Conservation (phyloP, 2,888 invertebrate genomes). For the Xestia rhomboidea region DNA sequence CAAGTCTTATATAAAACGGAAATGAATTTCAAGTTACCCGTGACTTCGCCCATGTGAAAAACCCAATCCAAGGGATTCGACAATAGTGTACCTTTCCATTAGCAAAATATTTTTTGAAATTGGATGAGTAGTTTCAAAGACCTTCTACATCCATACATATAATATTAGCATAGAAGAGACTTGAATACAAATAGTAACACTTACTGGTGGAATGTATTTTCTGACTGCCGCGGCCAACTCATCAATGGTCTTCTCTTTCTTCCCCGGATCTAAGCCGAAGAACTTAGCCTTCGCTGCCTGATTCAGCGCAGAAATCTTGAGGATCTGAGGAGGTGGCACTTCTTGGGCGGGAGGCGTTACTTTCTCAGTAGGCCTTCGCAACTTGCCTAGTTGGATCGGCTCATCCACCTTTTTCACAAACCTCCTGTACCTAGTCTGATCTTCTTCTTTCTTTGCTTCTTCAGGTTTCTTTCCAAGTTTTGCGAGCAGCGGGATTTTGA, state of each 20-base stretch:
- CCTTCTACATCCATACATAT: no score
- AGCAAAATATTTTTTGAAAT: no score
- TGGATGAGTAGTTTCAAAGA: no score
- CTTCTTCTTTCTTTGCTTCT: conserved; percentile 82
- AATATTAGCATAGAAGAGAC: no score
- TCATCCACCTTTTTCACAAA: conserved; percentile 83
- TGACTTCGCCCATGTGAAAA: no score
- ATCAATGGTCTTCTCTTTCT: conserved; percentile 84
- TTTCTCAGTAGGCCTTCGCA: conserved; percentile 82
- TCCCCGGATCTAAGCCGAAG: conserved; percentile 82
- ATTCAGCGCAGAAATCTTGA: conserved; percentile 84
- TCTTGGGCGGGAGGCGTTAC: conserved; percentile 72
- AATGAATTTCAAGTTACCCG: no score
- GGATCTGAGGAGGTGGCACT: conserved; percentile 73
- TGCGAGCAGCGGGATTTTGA: conserved; percentile 81
- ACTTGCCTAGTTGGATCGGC: conserved; percentile 84
- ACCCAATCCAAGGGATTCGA: no score
- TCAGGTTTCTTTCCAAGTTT: conserved; percentile 84
- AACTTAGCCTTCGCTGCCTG: conserved; percentile 87
- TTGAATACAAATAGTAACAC: conserved; percentile 57
- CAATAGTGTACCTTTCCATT: no score
- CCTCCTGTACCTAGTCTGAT: conserved; percentile 75
- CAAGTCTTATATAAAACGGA: no score
- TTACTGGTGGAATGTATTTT: conserved; percentile 87
- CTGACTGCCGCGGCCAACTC: conserved; percentile 86